Conservation (phyloP, 2,113 vertebrate species). For the Ammospiza caudacuta region DNA sequence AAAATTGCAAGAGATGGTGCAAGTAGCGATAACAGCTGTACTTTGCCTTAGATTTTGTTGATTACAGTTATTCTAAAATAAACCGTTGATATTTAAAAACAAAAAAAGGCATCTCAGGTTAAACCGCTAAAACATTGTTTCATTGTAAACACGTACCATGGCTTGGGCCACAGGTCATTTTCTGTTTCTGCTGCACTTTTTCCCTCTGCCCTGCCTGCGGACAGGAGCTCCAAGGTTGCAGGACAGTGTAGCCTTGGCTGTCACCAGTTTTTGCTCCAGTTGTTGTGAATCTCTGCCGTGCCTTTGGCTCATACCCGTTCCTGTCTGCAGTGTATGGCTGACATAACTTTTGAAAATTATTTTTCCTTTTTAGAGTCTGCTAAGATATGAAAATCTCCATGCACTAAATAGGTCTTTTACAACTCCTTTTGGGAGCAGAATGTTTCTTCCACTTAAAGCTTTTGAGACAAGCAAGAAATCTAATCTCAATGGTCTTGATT, state of each 20-base stretch:
- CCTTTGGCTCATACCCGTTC: fast-evolving
- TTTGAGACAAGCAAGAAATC: not conserved
- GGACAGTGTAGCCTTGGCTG: fast-evolving
- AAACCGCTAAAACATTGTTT: not conserved
- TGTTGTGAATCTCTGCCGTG: not conserved
- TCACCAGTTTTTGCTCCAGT: fast-evolving
- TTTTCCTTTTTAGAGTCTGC: not conserved
- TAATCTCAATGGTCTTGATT: not conserved
- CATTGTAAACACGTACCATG: fast-evolving
- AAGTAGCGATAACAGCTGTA: not conserved
- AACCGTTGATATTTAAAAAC: not conserved
- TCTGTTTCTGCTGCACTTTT: not conserved
- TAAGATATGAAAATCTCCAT: not conserved
- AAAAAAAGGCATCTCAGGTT: not conserved
- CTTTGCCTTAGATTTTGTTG: not conserved
- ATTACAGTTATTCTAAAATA: not conserved
- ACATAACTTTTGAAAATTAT: not conserved
- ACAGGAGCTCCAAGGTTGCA: not conserved
- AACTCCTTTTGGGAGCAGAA: not conserved
- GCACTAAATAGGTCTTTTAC: not conserved
- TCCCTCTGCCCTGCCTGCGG: not conserved
- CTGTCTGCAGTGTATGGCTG: not conserved
- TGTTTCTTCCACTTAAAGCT: not conserved
- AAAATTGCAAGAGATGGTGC: not conserved
- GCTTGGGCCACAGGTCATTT: not conserved